Percentiles rank a stretch among this genome's conserved stretches.
phyloP scores from a whole-genome alignment of 1,140 invertebrate genomes.

The Popillia japonica region DNA sequence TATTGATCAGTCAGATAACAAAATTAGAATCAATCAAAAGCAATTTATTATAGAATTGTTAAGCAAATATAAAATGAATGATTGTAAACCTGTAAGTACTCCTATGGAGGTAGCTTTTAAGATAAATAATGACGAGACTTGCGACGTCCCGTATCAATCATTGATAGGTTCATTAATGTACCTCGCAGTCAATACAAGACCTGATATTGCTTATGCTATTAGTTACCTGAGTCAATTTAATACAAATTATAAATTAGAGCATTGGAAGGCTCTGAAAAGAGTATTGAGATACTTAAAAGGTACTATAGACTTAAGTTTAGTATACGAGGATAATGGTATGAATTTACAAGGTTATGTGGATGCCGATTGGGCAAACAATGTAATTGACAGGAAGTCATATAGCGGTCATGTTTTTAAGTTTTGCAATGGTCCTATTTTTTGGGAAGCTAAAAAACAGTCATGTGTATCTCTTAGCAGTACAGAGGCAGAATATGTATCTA shows the following conservation, averaged over 20 bases:
- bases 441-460: slow-evolving; percentile 6
- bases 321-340: slow-evolving; percentile 24
- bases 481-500: slow-evolving; percentile 36
- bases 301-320: slow-evolving; percentile 53
- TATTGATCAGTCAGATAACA: background rate
- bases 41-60: background rate
- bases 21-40: background rate
- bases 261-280: slow-evolving; percentile 57
- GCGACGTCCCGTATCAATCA: background rate
- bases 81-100: background rate
- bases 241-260: slow-evolving; percentile 43
- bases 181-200: slow-evolving; percentile 54
- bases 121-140: background rate
- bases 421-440: slow-evolving; percentile 8
- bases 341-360: background rate
- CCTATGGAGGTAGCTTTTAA: background rate
- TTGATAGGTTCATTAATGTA: slow-evolving; percentile 48
- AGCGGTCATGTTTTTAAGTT: slow-evolving; percentile 32
- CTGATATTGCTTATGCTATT: slow-evolving; percentile 61
- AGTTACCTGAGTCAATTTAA: slow-evolving; percentile 50
- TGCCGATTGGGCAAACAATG: background rate
- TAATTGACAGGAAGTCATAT: slow-evolving; percentile 15
- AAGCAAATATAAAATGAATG: background rate
- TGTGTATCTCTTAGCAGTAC: slow-evolving; percentile 19
- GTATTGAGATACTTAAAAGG: slow-evolving; percentile 61